These are phyloP conservation scores for Diplodus sargus DNA, from an alignment of 2,797 vertebrate species.

Conservation along the genomic window DNA sequence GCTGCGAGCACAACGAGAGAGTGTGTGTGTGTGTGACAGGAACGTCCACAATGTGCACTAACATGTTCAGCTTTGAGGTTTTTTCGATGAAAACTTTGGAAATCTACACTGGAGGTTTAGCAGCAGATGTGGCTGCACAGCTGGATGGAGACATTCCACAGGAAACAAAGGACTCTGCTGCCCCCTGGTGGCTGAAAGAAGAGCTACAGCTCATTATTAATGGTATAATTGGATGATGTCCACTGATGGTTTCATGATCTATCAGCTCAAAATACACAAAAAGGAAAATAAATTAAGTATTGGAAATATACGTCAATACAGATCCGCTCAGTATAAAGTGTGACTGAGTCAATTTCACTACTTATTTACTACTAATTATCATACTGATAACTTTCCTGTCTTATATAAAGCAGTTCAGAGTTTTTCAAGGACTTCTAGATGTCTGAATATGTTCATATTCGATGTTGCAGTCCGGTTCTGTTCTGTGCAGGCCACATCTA, in stretches of 20 bases:
- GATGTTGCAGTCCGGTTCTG: too few species aligned
- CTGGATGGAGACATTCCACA: background rate
- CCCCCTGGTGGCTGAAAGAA: conserved; percentile 61
- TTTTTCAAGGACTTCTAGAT: background rate
- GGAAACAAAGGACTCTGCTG: conserved; percentile 52
- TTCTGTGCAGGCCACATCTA: too few species aligned
- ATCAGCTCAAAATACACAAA: background rate
- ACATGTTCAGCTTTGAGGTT: background rate
- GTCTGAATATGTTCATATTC: background rate
- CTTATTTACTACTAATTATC: background rate
- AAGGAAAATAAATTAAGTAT: background rate
- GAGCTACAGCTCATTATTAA: background rate
- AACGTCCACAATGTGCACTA: too few species aligned
- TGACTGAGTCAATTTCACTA: background rate
- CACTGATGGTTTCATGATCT: background rate
- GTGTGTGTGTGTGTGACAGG: too few species aligned
- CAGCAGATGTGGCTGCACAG: conserved; percentile 16
- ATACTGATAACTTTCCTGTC: background rate
- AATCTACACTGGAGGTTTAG: background rate
- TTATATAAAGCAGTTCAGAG: background rate
- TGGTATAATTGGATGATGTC: background rate
- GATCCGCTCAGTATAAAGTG: too few species aligned
- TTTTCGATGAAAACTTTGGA: background rate
- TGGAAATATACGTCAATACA: background rate
- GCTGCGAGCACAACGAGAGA: conserved; percentile 23